Conservation (phyloP, 2,888 invertebrate species). For the Matsumyia berberina region DNA sequence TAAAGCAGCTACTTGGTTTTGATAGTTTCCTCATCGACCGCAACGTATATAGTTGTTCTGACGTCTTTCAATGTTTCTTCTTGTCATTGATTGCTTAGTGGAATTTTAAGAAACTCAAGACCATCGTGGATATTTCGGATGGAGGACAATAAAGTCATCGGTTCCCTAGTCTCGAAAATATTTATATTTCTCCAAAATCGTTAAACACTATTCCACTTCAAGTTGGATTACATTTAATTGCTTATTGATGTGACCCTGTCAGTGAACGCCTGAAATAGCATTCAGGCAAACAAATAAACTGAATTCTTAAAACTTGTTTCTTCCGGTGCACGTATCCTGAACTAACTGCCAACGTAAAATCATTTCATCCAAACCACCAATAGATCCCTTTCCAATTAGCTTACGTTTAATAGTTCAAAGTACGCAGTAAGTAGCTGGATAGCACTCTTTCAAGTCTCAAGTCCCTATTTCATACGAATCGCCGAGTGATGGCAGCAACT, state of each 20-base stretch:
- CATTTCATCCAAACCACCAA: not conserved
- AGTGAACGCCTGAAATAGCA: not conserved
- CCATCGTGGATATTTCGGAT: too few relatives aligned
- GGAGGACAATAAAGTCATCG: too few relatives aligned
- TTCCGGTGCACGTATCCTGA: not conserved
- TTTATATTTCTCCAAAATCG: not conserved
- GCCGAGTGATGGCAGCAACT: too few relatives aligned
- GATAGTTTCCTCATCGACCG: too few relatives aligned
- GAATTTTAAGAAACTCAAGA: too few relatives aligned
- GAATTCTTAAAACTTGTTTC: constrained; percentile 8
- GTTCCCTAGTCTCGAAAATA: not conserved
- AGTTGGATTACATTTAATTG: not conserved
- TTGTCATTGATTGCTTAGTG: too few relatives aligned
- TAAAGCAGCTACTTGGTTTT: too few relatives aligned
- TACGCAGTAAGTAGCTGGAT: constrained; percentile 14
- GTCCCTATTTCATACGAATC: too few relatives aligned
- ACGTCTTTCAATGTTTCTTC: too few relatives aligned
- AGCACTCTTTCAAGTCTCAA: not conserved
- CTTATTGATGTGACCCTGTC: not conserved
- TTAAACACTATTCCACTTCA: not conserved
- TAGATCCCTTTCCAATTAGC: constrained; percentile 13
- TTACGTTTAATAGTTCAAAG: constrained; percentile 21
- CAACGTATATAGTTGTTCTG: too few relatives aligned
- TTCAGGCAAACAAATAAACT: not conserved
- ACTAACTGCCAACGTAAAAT: not conserved